These are phyloP conservation scores for Leuciscus idus DNA, from an alignment of 2,113 vertebrate species.

Conservation along the genomic window DNA sequence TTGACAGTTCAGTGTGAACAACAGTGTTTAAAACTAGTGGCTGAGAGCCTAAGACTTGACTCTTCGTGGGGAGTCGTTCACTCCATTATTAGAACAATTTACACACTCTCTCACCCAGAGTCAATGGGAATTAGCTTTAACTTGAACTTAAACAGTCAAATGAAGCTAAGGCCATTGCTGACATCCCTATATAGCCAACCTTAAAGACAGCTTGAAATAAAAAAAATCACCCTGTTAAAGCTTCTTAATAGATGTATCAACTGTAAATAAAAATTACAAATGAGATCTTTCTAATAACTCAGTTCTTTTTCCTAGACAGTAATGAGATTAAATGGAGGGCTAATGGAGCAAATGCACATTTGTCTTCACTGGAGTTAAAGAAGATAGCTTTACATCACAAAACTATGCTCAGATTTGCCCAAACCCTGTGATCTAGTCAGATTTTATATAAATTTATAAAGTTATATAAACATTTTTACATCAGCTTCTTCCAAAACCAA, in stretches of 20 bases:
- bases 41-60: conserved; percentile 59
- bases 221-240: neutral
- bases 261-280: neutral
- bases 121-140: conserved; percentile 60
- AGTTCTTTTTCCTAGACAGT: neutral
- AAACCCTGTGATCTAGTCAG: neutral
- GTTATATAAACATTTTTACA: neutral
- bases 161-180: conserved; percentile 5
- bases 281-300: neutral
- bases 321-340: conserved; percentile 4
- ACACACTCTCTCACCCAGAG: conserved; percentile 58
- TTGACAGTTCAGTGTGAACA: conserved; percentile 71
- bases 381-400: neutral
- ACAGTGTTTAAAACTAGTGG: conserved; percentile 67
- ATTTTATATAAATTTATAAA: no score
- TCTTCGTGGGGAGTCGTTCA: conserved; percentile 61
- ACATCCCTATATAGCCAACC: neutral
- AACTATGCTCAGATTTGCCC: neutral
- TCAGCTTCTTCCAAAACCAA: neutral
- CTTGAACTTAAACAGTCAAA: conserved; percentile 57
- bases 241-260: neutral
- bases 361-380: neutral
- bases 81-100: conserved; percentile 68
- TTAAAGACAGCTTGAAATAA: conserved; percentile 1
- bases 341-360: neutral